Percentiles rank a stretch among this genome's conserved stretches.
phyloP scores from a whole-genome alignment of 2,113 vertebrate species.

The Dolichotis patagonum region DNA sequence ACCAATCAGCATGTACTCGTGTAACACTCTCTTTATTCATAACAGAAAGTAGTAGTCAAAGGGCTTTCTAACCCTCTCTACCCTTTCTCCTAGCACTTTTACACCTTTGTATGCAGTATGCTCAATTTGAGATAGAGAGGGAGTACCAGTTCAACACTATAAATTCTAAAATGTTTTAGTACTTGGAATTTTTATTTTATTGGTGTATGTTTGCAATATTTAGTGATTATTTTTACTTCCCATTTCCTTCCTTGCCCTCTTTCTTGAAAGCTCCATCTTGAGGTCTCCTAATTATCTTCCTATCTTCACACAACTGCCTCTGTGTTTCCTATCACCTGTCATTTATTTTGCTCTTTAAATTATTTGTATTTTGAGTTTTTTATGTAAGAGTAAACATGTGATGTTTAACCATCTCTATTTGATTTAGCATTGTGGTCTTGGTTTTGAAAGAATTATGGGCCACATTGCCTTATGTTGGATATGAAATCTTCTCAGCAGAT shows the following conservation, averaged over 20 bases:
- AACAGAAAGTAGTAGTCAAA: not conserved
- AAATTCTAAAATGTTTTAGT: not conserved
- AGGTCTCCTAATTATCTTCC: not conserved
- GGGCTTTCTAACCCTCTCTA: not conserved
- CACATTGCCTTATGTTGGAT: not conserved
- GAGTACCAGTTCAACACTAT: not conserved
- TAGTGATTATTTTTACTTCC: not conserved
- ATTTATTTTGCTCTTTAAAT: not conserved
- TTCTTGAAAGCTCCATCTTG: not conserved
- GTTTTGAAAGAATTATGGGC: not conserved
- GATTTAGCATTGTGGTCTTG: not conserved
- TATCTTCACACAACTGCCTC: not conserved
- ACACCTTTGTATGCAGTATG: not conserved
- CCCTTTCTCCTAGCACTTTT: not conserved
- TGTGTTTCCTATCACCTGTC: not conserved
- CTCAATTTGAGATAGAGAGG: constrained; percentile 7
- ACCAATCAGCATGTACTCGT: not conserved
- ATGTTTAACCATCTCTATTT: not conserved
- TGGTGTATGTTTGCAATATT: not conserved
- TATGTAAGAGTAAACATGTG: not conserved
- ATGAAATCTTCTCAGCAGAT: constrained; percentile 48
- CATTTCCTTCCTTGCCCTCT: not conserved
- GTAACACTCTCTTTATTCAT: not conserved
- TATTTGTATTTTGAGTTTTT: not conserved
- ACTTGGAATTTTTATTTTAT: not conserved